Percentiles rank a stretch among this genome's conserved stretches.
Evolutionary conservation across 2,888 invertebrate genomes (phyloP).

Genomic region (Pollenia angustigena): DNA sequence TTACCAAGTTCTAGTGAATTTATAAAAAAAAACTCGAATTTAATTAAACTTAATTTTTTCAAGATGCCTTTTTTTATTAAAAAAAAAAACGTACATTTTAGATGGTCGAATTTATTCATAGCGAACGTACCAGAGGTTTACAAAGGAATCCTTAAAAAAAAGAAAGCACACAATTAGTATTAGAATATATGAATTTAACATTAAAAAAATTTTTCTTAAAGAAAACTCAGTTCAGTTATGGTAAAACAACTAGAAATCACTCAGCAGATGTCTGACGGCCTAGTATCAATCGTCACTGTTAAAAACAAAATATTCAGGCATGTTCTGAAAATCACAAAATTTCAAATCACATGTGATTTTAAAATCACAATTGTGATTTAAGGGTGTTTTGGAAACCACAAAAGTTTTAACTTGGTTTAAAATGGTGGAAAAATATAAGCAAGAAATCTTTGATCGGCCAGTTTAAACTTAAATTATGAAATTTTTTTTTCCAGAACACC

Average conservation of each 20-base stretch:
- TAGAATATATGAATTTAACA: no score
- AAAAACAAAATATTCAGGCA: conserved; percentile 16
- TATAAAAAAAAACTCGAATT: neutral
- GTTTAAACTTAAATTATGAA: no score
- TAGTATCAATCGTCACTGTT: conserved; percentile 77
- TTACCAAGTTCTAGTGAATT: no score
- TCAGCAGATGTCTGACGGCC: conserved; percentile 80
- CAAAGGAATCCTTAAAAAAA: conserved; percentile 75
- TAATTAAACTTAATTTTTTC: conserved; percentile 40
- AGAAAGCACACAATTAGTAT: conserved; percentile 3
- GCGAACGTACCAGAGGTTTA: conserved; percentile 76
- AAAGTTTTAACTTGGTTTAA: no score
- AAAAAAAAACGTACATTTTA: conserved; percentile 81
- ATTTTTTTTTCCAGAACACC: no score
- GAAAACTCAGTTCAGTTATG: conserved; percentile 81
- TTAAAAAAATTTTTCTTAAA: conserved; percentile 4
- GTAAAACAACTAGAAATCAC: conserved; percentile 78
- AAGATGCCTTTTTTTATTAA: conserved; percentile 78
- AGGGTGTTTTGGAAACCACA: no score
- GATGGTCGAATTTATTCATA: conserved; percentile 79
- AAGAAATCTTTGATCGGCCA: no score
- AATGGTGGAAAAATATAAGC: no score
- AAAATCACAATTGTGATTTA: no score
- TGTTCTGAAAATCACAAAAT: no score
- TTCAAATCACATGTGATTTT: no score